Conservation (phyloP, 2,113 vertebrate species). For the Istiophorus platypterus region DNA sequence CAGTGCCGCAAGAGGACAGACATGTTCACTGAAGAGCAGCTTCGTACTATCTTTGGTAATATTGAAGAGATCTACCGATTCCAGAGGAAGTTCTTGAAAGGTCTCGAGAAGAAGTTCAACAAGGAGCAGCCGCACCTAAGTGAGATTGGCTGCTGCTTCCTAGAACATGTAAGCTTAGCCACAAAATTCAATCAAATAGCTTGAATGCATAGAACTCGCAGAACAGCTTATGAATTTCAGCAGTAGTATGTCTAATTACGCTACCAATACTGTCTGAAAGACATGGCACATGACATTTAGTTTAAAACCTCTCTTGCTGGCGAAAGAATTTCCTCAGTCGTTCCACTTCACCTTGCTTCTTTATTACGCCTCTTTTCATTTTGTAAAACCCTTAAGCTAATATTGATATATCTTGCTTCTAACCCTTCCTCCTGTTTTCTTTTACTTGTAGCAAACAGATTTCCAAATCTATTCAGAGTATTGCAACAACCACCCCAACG, state of each 20-base stretch:
- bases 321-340: too few relatives aligned
- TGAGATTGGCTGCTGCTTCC: constrained; percentile 95
- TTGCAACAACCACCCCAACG: constrained; percentile 98
- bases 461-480: constrained; percentile 99
- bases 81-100: constrained; percentile 94
- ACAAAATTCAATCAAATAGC: neutral
- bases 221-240: neutral
- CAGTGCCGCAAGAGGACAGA: constrained; percentile 94
- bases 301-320: too few relatives aligned
- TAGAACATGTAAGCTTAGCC: constrained; percentile 90
- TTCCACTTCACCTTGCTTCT: too few relatives aligned
- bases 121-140: constrained; percentile 93
- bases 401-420: neutral
- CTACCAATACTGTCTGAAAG: neutral
- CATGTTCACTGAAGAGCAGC: constrained; percentile 96
- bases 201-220: too few relatives aligned
- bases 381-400: too few relatives aligned
- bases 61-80: constrained; percentile 97
- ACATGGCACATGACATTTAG: too few relatives aligned
- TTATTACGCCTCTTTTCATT: too few relatives aligned
- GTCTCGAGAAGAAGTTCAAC: constrained; percentile 93
- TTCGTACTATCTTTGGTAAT: constrained; percentile 93
- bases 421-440: neutral
- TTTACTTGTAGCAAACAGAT: constrained; percentile 89
- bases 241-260: neutral